phyloP scores from a whole-genome alignment of 2,888 invertebrate species.

The Plebejus anna region DNA sequence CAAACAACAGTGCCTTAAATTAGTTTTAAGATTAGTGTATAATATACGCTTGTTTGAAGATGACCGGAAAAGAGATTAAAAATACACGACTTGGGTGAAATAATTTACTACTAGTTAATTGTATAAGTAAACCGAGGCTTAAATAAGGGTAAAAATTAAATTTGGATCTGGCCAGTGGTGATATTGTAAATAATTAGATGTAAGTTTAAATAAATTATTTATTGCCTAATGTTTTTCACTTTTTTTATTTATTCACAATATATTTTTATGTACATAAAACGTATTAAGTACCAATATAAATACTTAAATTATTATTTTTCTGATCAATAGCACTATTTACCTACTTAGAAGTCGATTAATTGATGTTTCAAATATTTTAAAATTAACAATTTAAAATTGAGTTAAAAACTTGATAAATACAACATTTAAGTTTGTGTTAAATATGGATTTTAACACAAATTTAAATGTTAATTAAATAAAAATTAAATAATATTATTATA shows the following conservation, averaged over 20 bases:
- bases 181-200: slow-evolving; percentile 54
- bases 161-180: slow-evolving; percentile 47
- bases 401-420: no score
- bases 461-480: no score
- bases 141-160: slow-evolving; percentile 29
- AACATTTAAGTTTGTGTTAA: neutral
- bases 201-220: slow-evolving; percentile 65
- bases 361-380: neutral
- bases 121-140: slow-evolving; percentile 37
- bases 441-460: neutral
- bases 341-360: no score
- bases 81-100: slow-evolving; percentile 1
- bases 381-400: neutral
- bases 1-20: slow-evolving; percentile 72
- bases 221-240: slow-evolving; percentile 49
- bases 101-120: neutral
- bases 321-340: no score
- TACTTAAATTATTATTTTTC: no score
- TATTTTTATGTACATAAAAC: neutral
- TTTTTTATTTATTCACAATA: slow-evolving; percentile 28
- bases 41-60: slow-evolving; percentile 17
- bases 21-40: slow-evolving; percentile 32
- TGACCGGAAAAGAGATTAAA: slow-evolving; percentile 10
- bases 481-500: no score
- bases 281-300: neutral